phyloP scores from a whole-genome alignment of 2,888 invertebrate species.

The Diplazon laetatorius region DNA sequence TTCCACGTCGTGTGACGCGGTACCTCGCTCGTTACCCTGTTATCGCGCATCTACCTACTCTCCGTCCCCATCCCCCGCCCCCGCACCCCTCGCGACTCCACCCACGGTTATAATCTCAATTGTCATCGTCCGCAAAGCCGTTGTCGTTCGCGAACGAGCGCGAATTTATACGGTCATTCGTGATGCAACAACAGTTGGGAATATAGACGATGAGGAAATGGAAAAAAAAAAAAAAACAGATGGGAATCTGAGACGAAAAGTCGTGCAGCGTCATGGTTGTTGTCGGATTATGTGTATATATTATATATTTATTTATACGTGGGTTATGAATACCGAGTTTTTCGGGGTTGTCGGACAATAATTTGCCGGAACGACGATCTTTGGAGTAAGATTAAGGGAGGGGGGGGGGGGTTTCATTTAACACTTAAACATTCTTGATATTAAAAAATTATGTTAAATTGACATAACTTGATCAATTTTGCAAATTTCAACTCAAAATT shows the following conservation, averaged over 20 bases:
- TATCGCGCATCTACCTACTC: not conserved
- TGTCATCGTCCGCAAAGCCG: constrained; percentile 36
- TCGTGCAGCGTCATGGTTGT: not conserved
- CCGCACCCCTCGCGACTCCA: too few species aligned
- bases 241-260: not conserved
- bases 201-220: constrained; percentile 15
- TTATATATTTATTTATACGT: too few species aligned
- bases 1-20: not conserved
- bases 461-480: too few species aligned
- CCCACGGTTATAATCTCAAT: constrained; percentile 56
- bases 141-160: constrained; percentile 8
- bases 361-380: not conserved
- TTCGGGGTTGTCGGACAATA: not conserved
- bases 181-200: not conserved
- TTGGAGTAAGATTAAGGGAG: not conserved
- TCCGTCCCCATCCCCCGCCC: too few species aligned
- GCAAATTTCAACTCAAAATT: too few species aligned
- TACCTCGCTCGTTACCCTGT: not conserved
- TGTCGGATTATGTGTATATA: not conserved
- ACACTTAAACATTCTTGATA: too few species aligned
- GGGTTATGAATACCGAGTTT: not conserved
- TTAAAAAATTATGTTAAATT: too few species aligned
- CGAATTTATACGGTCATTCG: constrained; percentile 54
- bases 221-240: constrained; percentile 22
- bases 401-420: too few species aligned